Evolutionary conservation across 1,140 invertebrate genomes (phyloP), one percentile per base, ranked within the genome.

Genomic region (Drosophila melanica): DNA sequence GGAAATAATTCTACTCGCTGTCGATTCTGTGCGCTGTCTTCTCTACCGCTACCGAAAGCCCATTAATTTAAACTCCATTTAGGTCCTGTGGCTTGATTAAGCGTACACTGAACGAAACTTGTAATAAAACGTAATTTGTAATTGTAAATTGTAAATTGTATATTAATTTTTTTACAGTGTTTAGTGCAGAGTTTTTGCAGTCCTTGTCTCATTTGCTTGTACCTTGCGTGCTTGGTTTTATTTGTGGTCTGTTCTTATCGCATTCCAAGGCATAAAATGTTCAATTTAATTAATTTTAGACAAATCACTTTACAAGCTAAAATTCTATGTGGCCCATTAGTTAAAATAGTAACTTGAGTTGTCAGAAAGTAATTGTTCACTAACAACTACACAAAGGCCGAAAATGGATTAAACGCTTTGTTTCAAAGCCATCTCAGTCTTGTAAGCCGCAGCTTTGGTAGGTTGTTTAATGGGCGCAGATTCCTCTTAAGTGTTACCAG

Each of bases 231-330:
- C 44, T 69, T 51, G 14, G 42, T 42, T 62, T 54, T 35, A 68
- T 73, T 73, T 73, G 70, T 39, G 63, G 48, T 35, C 48, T 35
- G 33, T 12, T 48, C 10, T 68, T 59, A 60, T 73, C 55, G 70
- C 70, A 67, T 62, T 74, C 71, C 57, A 41, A 41, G 41, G 48
- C 71, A 74, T 62, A 69, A 69, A 62, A 69, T 69, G 65, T 62
- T 74, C 65, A 62, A 62, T 74, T 74, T 69, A 77, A 47, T 84
- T 65, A 79, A 76, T 54, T 76, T 35, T 45, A 67, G 64, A 85
- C 63, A 87, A 87, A 87, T 75, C 65, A 63, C 54, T 78, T 72
- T 69, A 69, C 71, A 74, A 68, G 65, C 55, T 14, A 18, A 74
- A 62, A 68, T 74, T 67, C 57, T 42, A 14, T 54, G 55, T 30